These are phyloP conservation scores for Ametastegia equiseti DNA, from an alignment of 2,888 invertebrate genomes.

Conservation along the genomic window DNA sequence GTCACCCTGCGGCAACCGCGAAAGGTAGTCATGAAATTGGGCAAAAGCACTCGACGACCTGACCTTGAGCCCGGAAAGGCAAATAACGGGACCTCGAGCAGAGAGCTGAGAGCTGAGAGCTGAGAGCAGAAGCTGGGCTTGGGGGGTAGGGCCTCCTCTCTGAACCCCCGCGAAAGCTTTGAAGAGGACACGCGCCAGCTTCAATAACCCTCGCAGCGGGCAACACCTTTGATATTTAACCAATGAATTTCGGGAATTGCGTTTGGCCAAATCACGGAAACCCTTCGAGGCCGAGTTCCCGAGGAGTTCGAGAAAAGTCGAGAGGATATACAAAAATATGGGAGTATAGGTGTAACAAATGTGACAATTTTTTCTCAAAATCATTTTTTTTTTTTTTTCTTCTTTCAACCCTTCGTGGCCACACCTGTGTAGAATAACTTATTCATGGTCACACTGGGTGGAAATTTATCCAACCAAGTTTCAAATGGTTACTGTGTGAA, in stretches of 20 bases:
- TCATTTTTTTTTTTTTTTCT: no score
- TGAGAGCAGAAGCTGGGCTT: no score
- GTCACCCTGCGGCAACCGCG: neutral
- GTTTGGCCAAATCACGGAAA: slow-evolving; percentile 33
- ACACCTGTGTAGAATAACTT: no score
- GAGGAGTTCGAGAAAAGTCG: neutral
- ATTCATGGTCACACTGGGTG: no score
- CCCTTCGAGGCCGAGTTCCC: neutral
- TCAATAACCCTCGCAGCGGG: slow-evolving; percentile 25
- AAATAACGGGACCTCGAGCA: slow-evolving; percentile 22
- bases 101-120: no score
- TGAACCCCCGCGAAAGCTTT: slow-evolving; percentile 21
- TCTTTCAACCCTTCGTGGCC: no score
- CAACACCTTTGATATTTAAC: slow-evolving; percentile 39
- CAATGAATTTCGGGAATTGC: slow-evolving; percentile 24
- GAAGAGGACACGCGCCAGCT: slow-evolving; percentile 36
- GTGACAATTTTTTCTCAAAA: neutral
- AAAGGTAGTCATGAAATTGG: slow-evolving; percentile 30
- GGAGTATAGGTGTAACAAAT: neutral
- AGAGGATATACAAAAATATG: neutral
- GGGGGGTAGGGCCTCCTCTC: neutral
- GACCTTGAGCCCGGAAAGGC: slow-evolving; percentile 36
- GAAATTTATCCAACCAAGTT: no score
- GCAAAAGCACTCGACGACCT: slow-evolving; percentile 24
- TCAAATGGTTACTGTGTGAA: no score